Conservation (phyloP, 2,888 invertebrate genomes). For the Trachelus iudaicus region DNA sequence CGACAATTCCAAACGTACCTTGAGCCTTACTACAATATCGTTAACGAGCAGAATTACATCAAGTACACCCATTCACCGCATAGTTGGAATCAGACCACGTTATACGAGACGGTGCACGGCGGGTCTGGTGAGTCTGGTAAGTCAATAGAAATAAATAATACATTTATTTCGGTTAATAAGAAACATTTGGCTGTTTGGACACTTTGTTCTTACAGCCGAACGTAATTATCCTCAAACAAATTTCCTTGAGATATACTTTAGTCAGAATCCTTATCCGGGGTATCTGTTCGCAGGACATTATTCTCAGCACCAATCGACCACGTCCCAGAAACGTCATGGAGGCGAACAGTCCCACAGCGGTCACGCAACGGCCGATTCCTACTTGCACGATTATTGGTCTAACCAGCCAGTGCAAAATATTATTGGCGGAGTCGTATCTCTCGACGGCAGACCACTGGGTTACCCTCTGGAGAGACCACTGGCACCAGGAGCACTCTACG, state of each 20-base stretch:
- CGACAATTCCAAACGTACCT: constrained; percentile 46
- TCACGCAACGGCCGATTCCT: background rate
- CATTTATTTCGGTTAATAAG: background rate
- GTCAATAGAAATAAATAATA: background rate
- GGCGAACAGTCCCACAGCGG: background rate
- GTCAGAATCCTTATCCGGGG: background rate
- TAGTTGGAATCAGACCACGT: background rate
- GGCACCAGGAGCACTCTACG: constrained; percentile 54
- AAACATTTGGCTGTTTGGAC: background rate
- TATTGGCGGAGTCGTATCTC: constrained; percentile 62
- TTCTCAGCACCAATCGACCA: background rate
- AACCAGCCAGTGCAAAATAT: constrained; percentile 47
- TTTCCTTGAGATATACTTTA: background rate
- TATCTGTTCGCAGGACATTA: background rate
- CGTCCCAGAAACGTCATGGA: background rate
- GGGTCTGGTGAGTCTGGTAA: background rate
- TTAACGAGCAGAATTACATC: background rate
- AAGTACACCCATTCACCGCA: background rate
- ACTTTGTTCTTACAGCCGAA: background rate
- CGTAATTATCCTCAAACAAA: background rate
- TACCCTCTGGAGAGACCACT: constrained; percentile 71
- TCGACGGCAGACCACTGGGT: constrained; percentile 68
- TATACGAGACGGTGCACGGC: background rate
- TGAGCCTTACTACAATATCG: background rate
- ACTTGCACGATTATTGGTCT: constrained; percentile 28